Base-by-base conservation (phyloP, 2,797 vertebrate species). In the Cynopterus sphinx region DNA sequence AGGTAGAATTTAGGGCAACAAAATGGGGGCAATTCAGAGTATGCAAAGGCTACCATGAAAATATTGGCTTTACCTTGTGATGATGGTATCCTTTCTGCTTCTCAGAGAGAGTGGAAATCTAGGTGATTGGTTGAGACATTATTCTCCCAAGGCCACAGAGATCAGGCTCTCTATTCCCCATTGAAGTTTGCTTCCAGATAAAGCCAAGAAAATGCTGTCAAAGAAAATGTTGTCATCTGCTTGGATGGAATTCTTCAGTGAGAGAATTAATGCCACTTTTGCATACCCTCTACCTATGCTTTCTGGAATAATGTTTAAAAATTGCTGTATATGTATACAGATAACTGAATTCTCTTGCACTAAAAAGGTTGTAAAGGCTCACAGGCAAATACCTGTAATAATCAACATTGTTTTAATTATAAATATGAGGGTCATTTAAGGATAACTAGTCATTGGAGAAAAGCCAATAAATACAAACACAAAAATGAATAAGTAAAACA, bases 401-500 rank as follows among this genome's bases (percentile, higher is more conserved):
- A 83, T 82, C 39, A 53, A 59, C 59, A 82, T n/a, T 46, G 13
- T 63, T 70, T n/a, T 74, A 89, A 93, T 49, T 91, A 78, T 67
- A 93, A 93, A 67, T 39, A 75, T 22, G 31, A 61, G 2, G 9
- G 46, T 43, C 65, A 81, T 63, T 57, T 91, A 90, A 86, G 33
- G 70, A 87, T 79, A 91, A 63, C 6, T 19, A 71, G 13, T n/a
- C 41, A 67, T 11, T 95, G 65, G 83, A 91, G 68, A 85, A 93
- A 90, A 84, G 65, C 51, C 53, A 90, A 77, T 22, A 70, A 70
- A 36, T 28, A 17, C 13, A 51, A 91, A 78, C 55, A 70, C 53
- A 71, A 36, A 83, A 33, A 74, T 83, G 63, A 90, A 79, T 53
- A 92, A 65, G 61, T 33, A 71, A 24, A 90, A 96, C 53, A 89